Evolutionary conservation across 2,797 vertebrate genomes (phyloP).

Genomic region (Enteromius viviparus): DNA sequence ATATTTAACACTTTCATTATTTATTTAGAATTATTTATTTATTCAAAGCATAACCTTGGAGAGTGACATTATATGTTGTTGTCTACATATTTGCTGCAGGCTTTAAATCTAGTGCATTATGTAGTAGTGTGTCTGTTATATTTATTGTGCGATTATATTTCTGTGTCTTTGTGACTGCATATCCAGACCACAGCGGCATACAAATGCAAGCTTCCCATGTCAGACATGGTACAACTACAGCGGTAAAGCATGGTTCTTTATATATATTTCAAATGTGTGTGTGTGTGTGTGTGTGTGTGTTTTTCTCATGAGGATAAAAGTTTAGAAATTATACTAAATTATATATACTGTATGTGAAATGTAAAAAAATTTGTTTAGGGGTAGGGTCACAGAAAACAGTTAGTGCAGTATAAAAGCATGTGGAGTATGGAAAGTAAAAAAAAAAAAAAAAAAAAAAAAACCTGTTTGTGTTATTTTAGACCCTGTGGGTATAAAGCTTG

Average conservation of each 20-base stretch:
- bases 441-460: too few relatives aligned
- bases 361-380: too few relatives aligned
- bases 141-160: background rate
- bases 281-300: too few relatives aligned
- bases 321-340: background rate
- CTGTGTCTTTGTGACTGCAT: background rate
- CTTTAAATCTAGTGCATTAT: background rate
- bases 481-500: constrained; percentile 61
- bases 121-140: background rate
- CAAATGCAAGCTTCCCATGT: background rate
- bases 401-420: background rate
- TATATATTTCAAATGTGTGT: background rate
- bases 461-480: constrained; percentile 48
- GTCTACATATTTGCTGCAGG: background rate
- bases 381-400: background rate
- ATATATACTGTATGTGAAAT: too few relatives aligned
- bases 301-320: background rate
- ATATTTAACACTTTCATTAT: background rate
- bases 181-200: background rate
- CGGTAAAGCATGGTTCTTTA: constrained; percentile 57
- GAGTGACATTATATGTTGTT: background rate
- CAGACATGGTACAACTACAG: constrained; percentile 5
- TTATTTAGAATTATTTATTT: background rate
- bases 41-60: background rate
- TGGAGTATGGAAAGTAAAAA: background rate